Evolutionary conservation across 2,113 vertebrate species (phyloP).

Genomic region (Geococcyx californianus): DNA sequence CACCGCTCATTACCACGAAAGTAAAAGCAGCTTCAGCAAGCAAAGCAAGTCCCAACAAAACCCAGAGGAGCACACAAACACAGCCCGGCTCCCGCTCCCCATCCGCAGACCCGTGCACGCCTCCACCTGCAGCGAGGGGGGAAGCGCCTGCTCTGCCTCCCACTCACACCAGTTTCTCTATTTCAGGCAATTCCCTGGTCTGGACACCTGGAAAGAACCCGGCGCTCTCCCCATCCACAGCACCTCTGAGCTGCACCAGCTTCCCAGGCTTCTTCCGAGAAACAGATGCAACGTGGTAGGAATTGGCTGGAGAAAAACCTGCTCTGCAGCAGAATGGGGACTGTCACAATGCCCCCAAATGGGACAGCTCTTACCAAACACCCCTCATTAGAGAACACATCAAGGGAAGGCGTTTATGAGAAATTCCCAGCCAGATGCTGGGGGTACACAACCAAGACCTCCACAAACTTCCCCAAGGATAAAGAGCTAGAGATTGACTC

Average conservation of each 20-base stretch:
- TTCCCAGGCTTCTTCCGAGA: neutral
- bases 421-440: neutral
- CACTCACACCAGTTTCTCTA: fast-evolving
- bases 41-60: neutral
- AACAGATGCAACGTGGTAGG: neutral
- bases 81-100: neutral
- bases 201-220: neutral
- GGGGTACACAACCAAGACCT: neutral
- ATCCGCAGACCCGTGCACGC: fast-evolving
- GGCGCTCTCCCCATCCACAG: neutral
- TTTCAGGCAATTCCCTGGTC: neutral
- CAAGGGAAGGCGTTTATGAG: neutral
- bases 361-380: neutral
- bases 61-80: neutral
- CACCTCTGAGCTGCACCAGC: neutral
- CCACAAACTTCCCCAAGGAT: neutral
- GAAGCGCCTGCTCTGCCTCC: neutral
- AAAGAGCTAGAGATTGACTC: neutral
- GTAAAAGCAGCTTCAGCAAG: neutral
- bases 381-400: fast-evolving
- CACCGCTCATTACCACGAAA: neutral
- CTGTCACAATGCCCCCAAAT: fast-evolving
- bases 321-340: neutral
- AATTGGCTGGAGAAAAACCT: neutral
- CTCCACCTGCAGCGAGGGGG: neutral